Conservation (phyloP, 2,797 vertebrate genomes). For the Huso huso region DNA sequence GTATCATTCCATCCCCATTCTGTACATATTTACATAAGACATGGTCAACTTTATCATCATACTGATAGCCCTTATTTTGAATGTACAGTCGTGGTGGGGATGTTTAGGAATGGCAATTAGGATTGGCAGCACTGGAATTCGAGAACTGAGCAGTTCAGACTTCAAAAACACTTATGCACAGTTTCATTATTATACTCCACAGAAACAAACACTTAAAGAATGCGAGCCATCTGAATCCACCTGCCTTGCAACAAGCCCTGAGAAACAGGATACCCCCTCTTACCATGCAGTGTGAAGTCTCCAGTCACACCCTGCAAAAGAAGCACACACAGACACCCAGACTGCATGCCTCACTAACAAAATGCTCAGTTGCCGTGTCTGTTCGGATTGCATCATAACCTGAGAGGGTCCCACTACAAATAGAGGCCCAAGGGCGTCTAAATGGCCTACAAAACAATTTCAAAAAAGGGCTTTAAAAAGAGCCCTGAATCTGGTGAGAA, state of each 20-base stretch:
- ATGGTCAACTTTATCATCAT: too few relatives aligned
- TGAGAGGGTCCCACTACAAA: conserved; percentile 21
- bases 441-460: too few relatives aligned
- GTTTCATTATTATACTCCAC: conserved; percentile 6
- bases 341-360: conserved; percentile 45
- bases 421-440: neutral
- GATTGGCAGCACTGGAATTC: neutral
- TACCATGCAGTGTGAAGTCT: neutral
- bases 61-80: too few relatives aligned
- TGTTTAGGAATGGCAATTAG: neutral
- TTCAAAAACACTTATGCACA: neutral
- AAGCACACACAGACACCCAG: conserved; percentile 19
- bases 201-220: conserved; percentile 10
- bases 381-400: conserved; percentile 30
- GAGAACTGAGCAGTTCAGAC: neutral
- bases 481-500: too few relatives aligned
- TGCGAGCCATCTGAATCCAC: conserved; percentile 10
- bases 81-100: too few relatives aligned
- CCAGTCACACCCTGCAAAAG: conserved; percentile 16
- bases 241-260: conserved; percentile 12
- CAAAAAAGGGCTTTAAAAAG: too few relatives aligned
- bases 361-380: conserved; percentile 29
- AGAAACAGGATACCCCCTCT: conserved; percentile 19
- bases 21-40: too few relatives aligned
- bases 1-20: too few relatives aligned